phyloP scores from a whole-genome alignment of 2,888 invertebrate species.

The Vannuccia rotundouncinata region DNA sequence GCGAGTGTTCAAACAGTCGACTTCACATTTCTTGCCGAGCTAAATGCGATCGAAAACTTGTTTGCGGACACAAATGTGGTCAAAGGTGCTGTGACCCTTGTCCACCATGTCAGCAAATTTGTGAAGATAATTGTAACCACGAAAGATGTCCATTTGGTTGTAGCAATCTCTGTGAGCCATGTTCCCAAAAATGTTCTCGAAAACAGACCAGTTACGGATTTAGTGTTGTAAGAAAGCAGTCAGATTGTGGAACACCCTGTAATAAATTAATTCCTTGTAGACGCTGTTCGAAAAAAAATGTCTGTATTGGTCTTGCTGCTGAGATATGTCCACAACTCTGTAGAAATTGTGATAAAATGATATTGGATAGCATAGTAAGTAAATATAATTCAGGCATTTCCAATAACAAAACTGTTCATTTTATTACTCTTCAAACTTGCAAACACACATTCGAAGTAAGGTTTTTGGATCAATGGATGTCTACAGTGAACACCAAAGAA shows the following conservation, averaged over 20 bases:
- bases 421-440: slow-evolving; percentile 50
- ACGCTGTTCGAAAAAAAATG: background rate
- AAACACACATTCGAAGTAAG: slow-evolving; percentile 51
- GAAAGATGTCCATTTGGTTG: background rate
- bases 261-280: slow-evolving; percentile 20
- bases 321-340: slow-evolving; percentile 29
- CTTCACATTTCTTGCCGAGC: background rate
- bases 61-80: background rate
- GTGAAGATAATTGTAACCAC: slow-evolving; percentile 7
- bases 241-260: slow-evolving; percentile 13
- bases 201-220: background rate
- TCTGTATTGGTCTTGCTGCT: slow-evolving; percentile 18
- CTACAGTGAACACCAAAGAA: background rate
- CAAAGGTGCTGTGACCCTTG: background rate
- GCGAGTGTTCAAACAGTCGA: background rate
- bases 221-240: too few species aligned
- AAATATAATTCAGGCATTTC: slow-evolving; percentile 54
- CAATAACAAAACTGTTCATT: slow-evolving; percentile 59
- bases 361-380: background rate
- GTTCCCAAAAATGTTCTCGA: background rate
- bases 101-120: background rate
- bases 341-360: slow-evolving; percentile 1
- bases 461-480: slow-evolving; percentile 49
- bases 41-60: slow-evolving; percentile 9
- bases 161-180: background rate